Evolutionary conservation across 1,140 invertebrate species (phyloP), one percentile per base, ranked within the genome.

Genomic region (Drosophila oshimai): DNA sequence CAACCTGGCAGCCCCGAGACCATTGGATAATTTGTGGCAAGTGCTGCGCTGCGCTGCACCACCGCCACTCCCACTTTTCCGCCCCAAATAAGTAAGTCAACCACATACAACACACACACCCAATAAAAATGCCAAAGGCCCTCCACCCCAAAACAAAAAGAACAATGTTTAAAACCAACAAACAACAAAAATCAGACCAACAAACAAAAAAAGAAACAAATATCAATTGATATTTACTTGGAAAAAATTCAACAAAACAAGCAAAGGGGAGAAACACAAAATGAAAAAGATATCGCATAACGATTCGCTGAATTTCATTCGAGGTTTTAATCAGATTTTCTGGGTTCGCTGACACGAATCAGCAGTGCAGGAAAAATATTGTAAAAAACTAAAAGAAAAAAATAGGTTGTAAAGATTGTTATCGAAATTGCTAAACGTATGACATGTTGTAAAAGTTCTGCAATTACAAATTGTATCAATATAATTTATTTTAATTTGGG

Each of bases 11-110:
- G n/a, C 50, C 18, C 49, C 69, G 49, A 17, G 49, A 17, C 29
- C 46, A 61, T 46, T 64, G 70, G 70, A 73, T 73, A 74, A 74
- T 73, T 73, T 73, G 70, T 65, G 60, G 68, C 68, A 72, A 72
- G 67, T 72, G 50, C 69, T 61, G 68, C 49, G n/a, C n/a, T n/a
- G n/a, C n/a, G n/a, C n/a, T n/a, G n/a, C n/a, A n/a, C n/a, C n/a
- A 50, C 13, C 29, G 50, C 49, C 64, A 69, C 64, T 45, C 49
- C 68, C 41, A 39, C 49, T 36, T 54, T 54, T 58, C 18, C 65
- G 44, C 53, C 20, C 17, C 49, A 9, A 58, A 46, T 64, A 39
- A 37, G 61, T 39, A 20, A 68, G 46, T 36, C 64, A 53, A 60
- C 50, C n/a, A 60, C 41, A 41, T 7, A 18, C 24, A 33, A 33